Evolutionary conservation across 1,140 invertebrate genomes (phyloP).

Genomic region (Zaprionus inermis): DNA sequence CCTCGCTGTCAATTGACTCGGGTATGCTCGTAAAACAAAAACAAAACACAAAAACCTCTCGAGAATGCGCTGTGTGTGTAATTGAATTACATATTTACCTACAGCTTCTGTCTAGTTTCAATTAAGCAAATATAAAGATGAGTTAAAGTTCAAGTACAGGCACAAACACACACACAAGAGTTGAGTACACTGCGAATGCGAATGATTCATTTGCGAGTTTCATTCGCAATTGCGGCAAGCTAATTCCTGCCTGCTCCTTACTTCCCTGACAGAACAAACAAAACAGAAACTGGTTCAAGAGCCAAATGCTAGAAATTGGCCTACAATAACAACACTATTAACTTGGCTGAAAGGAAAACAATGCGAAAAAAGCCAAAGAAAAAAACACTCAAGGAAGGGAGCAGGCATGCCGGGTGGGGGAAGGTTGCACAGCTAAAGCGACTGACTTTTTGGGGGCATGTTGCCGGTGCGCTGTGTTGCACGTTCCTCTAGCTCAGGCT

Average conservation of each 20-base stretch:
- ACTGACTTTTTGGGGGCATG: conserved; percentile 50
- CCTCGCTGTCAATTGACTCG: conserved; percentile 22
- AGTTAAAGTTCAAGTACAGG: conserved; percentile 74
- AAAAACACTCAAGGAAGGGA: conserved; percentile 29
- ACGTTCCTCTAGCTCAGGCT: conserved; percentile 35
- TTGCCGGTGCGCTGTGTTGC: conserved; percentile 44
- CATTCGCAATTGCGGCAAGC: conserved; percentile 35
- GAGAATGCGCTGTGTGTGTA: conserved; percentile 42
- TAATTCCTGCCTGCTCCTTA: conserved; percentile 29
- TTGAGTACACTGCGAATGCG: conserved; percentile 4
- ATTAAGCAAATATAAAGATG: conserved; percentile 77
- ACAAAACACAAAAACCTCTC: neutral
- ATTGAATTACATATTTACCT: conserved; percentile 77
- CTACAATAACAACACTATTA: conserved; percentile 75
- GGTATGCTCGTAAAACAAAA: conserved; percentile 14
- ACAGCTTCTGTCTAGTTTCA: conserved; percentile 70
- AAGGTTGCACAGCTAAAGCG: conserved; percentile 36
- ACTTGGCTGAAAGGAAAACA: conserved; percentile 60
- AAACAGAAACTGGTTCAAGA: conserved; percentile 19
- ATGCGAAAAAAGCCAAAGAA: conserved; percentile 45
- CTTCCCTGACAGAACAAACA: conserved; percentile 27
- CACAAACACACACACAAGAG: conserved; percentile 11
- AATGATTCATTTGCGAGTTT: conserved; percentile 36
- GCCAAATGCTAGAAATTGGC: conserved; percentile 40
- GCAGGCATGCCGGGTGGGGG: conserved; percentile 4